These are phyloP conservation scores for Stenopsyche tienmushanensis DNA, from an alignment of 1,140 invertebrate genomes.

Conservation along the genomic window DNA sequence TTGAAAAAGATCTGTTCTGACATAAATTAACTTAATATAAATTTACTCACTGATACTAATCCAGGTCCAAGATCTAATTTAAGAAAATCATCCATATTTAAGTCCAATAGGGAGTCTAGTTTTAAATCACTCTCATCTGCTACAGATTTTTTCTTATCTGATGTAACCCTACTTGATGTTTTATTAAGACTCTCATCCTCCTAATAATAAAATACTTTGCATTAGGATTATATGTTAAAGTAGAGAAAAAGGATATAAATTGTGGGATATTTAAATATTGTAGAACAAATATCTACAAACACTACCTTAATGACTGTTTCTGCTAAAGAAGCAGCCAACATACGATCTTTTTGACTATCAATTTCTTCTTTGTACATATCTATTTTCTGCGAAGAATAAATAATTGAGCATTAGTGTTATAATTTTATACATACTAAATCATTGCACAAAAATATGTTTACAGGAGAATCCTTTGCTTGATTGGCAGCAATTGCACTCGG, in stretches of 20 bases:
- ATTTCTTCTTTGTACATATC: constrained; percentile 21
- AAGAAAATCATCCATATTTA: constrained; percentile 75
- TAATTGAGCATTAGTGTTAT: neutral
- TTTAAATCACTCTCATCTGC: constrained; percentile 7
- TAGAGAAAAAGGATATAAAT: too few species aligned
- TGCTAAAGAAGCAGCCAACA: neutral
- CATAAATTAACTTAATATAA: neutral
- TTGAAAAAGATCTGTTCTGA: constrained; percentile 3
- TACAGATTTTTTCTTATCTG: neutral
- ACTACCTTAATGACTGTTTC: neutral
- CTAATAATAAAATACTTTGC: constrained; percentile 1
- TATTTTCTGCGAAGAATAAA: constrained; percentile 6
- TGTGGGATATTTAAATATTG: too few species aligned
- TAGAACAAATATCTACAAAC: neutral
- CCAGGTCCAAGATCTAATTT: constrained; percentile 68
- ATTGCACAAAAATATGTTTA: constrained; percentile 15
- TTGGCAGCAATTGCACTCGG: constrained; percentile 43
- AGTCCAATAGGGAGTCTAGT: constrained; percentile 48
- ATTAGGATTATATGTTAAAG: neutral
- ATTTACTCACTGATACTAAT: constrained; percentile 57
- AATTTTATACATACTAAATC: neutral
- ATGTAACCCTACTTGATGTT: neutral
- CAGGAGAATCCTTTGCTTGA: constrained; percentile 33
- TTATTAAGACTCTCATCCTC: constrained; percentile 17
- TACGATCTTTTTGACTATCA: constrained; percentile 20